These are phyloP conservation scores for Baccha elongata DNA, from an alignment of 2,888 invertebrate species.

Conservation along the genomic window DNA sequence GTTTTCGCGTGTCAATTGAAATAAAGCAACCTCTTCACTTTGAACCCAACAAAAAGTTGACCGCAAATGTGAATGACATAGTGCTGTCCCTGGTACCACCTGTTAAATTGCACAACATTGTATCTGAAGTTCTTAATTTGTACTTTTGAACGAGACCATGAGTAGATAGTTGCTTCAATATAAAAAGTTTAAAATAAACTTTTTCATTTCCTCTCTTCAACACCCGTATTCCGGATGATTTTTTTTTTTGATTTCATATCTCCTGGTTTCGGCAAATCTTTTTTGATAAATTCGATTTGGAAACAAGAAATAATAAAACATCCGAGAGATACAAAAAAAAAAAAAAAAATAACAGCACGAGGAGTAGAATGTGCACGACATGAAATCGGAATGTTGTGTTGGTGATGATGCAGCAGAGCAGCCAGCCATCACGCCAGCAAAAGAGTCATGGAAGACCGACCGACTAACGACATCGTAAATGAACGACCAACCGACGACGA, in stretches of 20 bases:
- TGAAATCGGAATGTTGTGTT: conserved; percentile 53
- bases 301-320: conserved; percentile 37
- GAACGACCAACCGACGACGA: conserved; percentile 2
- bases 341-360: conserved; percentile 50
- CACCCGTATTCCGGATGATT: conserved; percentile 16
- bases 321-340: conserved; percentile 83
- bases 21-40: conserved; percentile 40
- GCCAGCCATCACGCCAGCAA: conserved; percentile 17
- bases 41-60: conserved; percentile 26
- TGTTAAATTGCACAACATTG: conserved; percentile 68
- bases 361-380: conserved; percentile 59
- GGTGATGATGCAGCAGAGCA: conserved; percentile 2
- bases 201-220: conserved; percentile 5
- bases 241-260: conserved; percentile 52
- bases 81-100: conserved; percentile 50
- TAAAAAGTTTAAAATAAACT: background rate
- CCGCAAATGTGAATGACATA: conserved; percentile 65
- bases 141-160: conserved; percentile 32
- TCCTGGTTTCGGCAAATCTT: conserved; percentile 61
- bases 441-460: conserved; percentile 16
- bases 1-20: conserved; percentile 42
- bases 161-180: background rate
- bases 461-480: background rate
- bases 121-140: conserved; percentile 61
- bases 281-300: conserved; percentile 62